Base-by-base conservation (phyloP, 1,140 invertebrate genomes). In the Ruditapes philippinarum region DNA sequence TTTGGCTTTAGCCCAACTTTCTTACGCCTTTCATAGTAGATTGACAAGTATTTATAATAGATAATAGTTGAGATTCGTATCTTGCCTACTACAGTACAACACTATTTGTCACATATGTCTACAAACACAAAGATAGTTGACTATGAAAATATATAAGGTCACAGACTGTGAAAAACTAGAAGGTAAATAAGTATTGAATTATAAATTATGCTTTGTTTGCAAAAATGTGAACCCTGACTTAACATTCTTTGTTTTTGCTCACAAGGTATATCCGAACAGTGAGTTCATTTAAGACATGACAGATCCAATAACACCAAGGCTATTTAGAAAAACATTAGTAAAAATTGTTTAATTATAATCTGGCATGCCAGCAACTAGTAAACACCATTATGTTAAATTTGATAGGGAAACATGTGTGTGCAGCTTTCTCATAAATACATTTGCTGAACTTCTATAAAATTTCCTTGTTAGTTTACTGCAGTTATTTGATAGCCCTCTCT, bases 181-280 rank as follows among this genome's bases (percentile, higher is more conserved):
- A 19, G 57, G 57, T 28, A 62, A n/a, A 28, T 25, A 28, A 62
- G 14, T 62, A 62, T 62, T 62, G 57, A 62, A 62, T 62, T 28
- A 62, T 62, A 62, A 62, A 62, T 62, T 62, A 62, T 62, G 57
- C 57, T 62, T 62, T 62, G 57, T 62, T 62, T 62, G 57, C 57
- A 62, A 62, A 62, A 62, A 62, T 25, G 25, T 62, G 57, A 62
- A 62, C 57, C 28, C 2, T 62, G 57, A 62, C 57, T 28, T 62
- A 62, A n/a, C 7, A 4, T 45, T 25, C 57, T 62, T 62, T 62
- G 57, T 62, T 62, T 62, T 28, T 62, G 57, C 57, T 62, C 57
- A 62, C 14, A 9, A 19, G n/a, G 57, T 62, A 62, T 62, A 62
- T 25, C 57, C 5, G n/a, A 62, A 62, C 57, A 62, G 1, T 28